Conservation (phyloP, 2,113 vertebrate genomes). For the Ursus arctos region DNA sequence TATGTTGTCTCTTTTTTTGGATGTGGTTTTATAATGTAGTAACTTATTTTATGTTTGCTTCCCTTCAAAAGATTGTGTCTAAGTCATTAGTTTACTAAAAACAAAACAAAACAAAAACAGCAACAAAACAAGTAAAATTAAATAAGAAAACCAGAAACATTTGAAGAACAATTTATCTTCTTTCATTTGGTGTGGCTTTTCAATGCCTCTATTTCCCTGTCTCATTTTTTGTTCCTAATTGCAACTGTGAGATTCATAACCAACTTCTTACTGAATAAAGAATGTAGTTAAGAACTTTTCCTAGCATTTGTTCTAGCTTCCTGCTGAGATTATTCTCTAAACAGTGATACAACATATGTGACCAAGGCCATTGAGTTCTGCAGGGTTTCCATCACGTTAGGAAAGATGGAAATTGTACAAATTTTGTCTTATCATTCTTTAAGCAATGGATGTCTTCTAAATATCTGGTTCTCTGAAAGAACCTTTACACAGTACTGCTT, state of each 20-base stretch:
- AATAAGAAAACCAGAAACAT: not conserved
- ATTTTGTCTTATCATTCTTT: not conserved
- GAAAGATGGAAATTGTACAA: not conserved
- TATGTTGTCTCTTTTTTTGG: not conserved
- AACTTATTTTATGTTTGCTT: not conserved
- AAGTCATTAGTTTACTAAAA: not conserved
- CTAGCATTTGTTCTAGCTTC: not conserved
- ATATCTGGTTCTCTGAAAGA: not conserved
- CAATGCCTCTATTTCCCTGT: not conserved
- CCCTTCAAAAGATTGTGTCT: not conserved
- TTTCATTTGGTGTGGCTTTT: not conserved
- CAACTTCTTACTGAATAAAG: not conserved
- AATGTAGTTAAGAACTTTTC: not conserved
- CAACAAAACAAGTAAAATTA: not conserved
- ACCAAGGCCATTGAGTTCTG: not conserved
- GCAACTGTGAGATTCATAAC: not conserved
- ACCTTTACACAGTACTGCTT: not conserved
- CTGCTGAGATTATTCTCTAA: not conserved
- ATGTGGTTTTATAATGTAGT: not conserved
- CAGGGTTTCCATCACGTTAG: not conserved
- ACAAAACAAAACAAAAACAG: not conserved
- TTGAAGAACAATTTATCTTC: not conserved
- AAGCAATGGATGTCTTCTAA: not conserved
- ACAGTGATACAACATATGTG: not conserved
- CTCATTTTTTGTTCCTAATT: not conserved